These are phyloP conservation scores for Mamestra configurata DNA, from an alignment of 1,140 invertebrate species.

Conservation along the genomic window DNA sequence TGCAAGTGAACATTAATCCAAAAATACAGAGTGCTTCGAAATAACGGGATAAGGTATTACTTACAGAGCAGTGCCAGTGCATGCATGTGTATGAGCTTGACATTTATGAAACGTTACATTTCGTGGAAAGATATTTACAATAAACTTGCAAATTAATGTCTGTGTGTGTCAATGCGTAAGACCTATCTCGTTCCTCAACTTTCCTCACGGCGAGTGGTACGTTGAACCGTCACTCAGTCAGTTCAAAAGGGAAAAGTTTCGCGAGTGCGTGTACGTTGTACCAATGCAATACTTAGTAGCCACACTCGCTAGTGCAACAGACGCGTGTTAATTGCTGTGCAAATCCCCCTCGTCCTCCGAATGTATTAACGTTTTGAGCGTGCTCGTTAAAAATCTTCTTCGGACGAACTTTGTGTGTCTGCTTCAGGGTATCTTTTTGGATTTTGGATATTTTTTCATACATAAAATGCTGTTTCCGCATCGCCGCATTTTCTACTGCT, in stretches of 20 bases:
- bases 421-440: neutral
- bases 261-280: slow-evolving; percentile 47
- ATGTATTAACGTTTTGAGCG: neutral
- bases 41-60: slow-evolving; percentile 15
- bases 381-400: neutral
- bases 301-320: neutral
- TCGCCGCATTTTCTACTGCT: slow-evolving; percentile 55
- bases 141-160: slow-evolving; percentile 46
- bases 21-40: slow-evolving; percentile 7
- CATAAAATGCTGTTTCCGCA: slow-evolving; percentile 38
- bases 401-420: neutral
- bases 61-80: neutral
- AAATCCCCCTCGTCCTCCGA: slow-evolving; percentile 15
- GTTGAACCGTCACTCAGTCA: slow-evolving; percentile 64
- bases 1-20: slow-evolving; percentile 19
- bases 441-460: neutral
- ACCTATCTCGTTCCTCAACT: slow-evolving; percentile 67
- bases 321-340: slow-evolving; percentile 27
- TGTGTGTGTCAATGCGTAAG: slow-evolving; percentile 45
- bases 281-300: slow-evolving; percentile 32
- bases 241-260: slow-evolving; percentile 70
- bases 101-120: slow-evolving; percentile 31
- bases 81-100: slow-evolving; percentile 25
- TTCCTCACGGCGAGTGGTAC: slow-evolving; percentile 65
- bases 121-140: slow-evolving; percentile 25